Conservation (phyloP, 2,888 invertebrate genomes). For the Euphydryas editha region DNA sequence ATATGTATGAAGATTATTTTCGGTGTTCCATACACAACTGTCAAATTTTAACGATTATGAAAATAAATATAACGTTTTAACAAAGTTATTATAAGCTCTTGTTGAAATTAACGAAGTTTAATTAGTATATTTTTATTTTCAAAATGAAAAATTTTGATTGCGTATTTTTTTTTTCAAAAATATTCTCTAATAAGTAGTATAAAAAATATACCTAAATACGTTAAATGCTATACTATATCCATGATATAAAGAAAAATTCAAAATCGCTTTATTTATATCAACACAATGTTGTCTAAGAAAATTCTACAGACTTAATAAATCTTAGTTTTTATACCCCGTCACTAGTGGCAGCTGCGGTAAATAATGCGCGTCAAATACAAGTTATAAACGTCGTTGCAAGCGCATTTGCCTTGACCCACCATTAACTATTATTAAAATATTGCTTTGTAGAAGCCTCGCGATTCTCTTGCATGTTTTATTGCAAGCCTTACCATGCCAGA, state of each 20-base stretch:
- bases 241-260: neutral
- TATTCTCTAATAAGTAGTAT: no score
- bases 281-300: neutral
- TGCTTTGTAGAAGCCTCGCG: slow-evolving; percentile 75
- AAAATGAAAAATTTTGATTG: neutral
- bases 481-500: slow-evolving; percentile 66
- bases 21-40: slow-evolving; percentile 2
- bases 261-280: neutral
- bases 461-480: slow-evolving; percentile 81
- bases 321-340: slow-evolving; percentile 35
- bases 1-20: slow-evolving; percentile 15
- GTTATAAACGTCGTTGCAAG: slow-evolving; percentile 78
- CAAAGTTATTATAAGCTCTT: neutral
- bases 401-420: slow-evolving; percentile 74
- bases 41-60: neutral
- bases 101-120: neutral
- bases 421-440: slow-evolving; percentile 83
- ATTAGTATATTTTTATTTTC: neutral
- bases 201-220: no score
- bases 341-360: slow-evolving; percentile 68
- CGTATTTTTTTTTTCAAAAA: no score
- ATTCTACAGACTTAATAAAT: neutral
- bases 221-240: neutral
- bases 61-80: neutral
- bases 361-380: slow-evolving; percentile 77